Conservation (phyloP, 64 coral and sea anemone genomes). For the Acropora yongei region DNA sequence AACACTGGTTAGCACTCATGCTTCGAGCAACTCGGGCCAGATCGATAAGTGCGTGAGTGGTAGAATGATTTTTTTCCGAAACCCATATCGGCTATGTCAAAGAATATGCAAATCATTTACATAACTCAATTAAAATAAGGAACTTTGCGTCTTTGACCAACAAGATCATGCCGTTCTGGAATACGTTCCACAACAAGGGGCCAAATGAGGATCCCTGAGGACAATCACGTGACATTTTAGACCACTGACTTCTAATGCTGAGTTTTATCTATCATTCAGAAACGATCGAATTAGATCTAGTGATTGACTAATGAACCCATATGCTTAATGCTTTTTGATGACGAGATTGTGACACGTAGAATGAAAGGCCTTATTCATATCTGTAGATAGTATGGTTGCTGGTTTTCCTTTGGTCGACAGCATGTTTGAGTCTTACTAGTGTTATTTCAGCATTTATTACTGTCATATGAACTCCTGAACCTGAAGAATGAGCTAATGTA, state of each 20-base stretch:
- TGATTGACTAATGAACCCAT: slow-evolving; percentile 38
- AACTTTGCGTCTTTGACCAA: not conserved
- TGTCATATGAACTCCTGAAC: too few relatives aligned
- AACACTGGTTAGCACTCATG: too few relatives aligned
- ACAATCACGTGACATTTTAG: slow-evolving; percentile 26
- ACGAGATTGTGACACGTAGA: not conserved
- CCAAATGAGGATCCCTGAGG: slow-evolving; percentile 52
- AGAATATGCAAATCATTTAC: too few relatives aligned
- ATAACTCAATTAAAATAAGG: too few relatives aligned
- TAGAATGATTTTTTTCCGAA: too few relatives aligned
- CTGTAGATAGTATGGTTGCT: not conserved
- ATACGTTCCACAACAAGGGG: slow-evolving; percentile 30
- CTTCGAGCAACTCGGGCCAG: too few relatives aligned
- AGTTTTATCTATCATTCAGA: slow-evolving; percentile 29
- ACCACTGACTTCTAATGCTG: slow-evolving; percentile 34
- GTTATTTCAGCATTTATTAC: not conserved
- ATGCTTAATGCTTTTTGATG: slow-evolving; percentile 26
- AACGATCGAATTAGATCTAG: slow-evolving; percentile 32
- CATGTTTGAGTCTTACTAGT: not conserved
- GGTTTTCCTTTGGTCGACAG: not conserved
- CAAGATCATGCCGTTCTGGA: slow-evolving; percentile 46
- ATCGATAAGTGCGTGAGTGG: too few relatives aligned
- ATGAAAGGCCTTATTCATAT: slow-evolving; percentile 20
- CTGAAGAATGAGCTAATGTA: too few relatives aligned
- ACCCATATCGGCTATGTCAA: too few relatives aligned